Evolutionary conservation across 2,113 vertebrate genomes (phyloP), one percentile per base, ranked within the genome.

Genomic region (Pithys albifrons): DNA sequence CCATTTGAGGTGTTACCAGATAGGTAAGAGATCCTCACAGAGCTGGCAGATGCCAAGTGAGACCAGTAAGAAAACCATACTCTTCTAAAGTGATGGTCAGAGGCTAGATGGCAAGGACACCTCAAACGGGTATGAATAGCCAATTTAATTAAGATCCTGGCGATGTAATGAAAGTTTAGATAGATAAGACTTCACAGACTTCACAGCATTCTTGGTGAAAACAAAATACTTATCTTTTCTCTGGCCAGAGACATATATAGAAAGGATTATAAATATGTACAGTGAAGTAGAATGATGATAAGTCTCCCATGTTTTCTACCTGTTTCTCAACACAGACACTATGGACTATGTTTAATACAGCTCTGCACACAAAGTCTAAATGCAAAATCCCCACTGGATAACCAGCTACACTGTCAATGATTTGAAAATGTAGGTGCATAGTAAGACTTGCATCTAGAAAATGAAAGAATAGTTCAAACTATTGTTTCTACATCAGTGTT

Each of bases 401-500:
- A 29, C 14, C 33, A 33, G 19, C 7, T 35, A 17, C 6, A 8
- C 12, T 67, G 31, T 14, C 12, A 71, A 29, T 35, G 57, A 25
- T 10, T 55, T 54, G 22, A 88, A 94, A 49, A 37, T 29, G 1
- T 28, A 61, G 20, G 22, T 88, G 35, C 6, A 5, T 19, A n/a
- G n/a, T n/a, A 23, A 35, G 4, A 66, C 85, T 61, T 62, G 4
- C 28, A 12, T 52, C 33, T 74, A 52, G 16, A 70, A 74, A 70
- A 62, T 15, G 3, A 7, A 61, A 77, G 23, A 39, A 22, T 10
- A 45, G 7, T 37, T 15, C 4, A 81, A 90, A 62, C 1, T 39
- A 3, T n/a, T 9, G 0, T 31, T 0, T 0, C 10, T 57, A 8
- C 20, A 16, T 1, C 17, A 2, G 0, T 10, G 10, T 14, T 37